phyloP scores from a whole-genome alignment of 2,113 vertebrate species.

The Anolis sagrei region DNA sequence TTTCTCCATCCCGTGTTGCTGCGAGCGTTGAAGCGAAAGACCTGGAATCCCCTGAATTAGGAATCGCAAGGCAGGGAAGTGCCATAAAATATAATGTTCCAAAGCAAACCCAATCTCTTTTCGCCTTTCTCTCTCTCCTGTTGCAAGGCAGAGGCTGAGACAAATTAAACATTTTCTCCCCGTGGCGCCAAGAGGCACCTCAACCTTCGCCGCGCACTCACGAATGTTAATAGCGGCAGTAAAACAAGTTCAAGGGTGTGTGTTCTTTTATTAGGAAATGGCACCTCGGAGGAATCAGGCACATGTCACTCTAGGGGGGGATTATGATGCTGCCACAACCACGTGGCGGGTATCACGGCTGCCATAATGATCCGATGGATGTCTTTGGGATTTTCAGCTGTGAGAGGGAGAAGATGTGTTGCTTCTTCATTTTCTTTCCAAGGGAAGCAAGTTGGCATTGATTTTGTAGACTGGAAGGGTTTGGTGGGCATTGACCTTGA shows the following conservation, averaged over 20 bases:
- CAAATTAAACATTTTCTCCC: conserved; percentile 48
- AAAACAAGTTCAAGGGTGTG: background rate
- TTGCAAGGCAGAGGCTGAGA: conserved; percentile 12
- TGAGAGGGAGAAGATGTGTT: background rate
- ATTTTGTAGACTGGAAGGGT: too few species aligned
- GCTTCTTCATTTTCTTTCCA: background rate
- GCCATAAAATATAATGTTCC: conserved; percentile 20
- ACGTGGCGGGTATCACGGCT: background rate
- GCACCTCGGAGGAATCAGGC: conserved; percentile 1
- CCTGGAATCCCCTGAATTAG: conserved; percentile 25
- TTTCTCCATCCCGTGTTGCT: too few species aligned
- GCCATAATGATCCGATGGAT: background rate
- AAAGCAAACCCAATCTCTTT: conserved; percentile 36
- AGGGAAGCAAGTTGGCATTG: background rate
- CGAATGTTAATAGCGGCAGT: conserved; percentile 21
- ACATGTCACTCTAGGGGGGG: conserved; percentile 2
- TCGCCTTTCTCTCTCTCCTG: too few species aligned
- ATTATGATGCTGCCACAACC: background rate
- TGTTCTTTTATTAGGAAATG: conserved; percentile 18
- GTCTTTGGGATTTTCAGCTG: conserved; percentile 3
- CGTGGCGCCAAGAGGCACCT: conserved; percentile 29
- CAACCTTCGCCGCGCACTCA: conserved; percentile 39
- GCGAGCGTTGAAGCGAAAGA: background rate
- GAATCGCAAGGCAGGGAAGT: conserved; percentile 19
- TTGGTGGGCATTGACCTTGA: too few species aligned